These are phyloP conservation scores for Anser cygnoides DNA, from an alignment of 2,113 vertebrate species.

Conservation along the genomic window DNA sequence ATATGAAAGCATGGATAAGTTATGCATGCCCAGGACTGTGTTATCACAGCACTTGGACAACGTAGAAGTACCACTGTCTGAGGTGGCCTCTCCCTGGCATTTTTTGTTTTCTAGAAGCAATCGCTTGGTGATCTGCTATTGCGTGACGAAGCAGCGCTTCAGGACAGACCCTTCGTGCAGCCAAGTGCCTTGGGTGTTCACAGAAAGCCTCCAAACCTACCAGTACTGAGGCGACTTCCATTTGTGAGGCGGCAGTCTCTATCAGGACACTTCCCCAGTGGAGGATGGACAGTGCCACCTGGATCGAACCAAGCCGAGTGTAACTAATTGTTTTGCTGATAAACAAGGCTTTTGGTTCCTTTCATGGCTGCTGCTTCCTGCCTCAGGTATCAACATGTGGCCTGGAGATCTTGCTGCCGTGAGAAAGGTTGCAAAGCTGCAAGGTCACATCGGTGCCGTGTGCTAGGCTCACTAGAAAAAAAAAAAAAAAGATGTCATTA, in stretches of 20 bases:
- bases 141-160: background rate
- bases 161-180: background rate
- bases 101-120: background rate
- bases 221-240: background rate
- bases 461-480: background rate
- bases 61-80: background rate
- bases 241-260: background rate
- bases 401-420: background rate
- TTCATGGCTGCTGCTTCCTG: background rate
- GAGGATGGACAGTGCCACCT: fast-evolving
- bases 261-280: background rate
- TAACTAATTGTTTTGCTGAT: background rate
- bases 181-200: background rate
- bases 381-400: background rate
- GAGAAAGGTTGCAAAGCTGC: background rate
- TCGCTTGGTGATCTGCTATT: background rate
- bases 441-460: background rate
- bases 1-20: background rate
- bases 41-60: background rate
- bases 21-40: fast-evolving
- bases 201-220: background rate
- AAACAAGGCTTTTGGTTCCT: background rate
- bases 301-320: background rate
- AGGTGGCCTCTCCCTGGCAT: background rate
- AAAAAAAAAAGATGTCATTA: background rate